Base-by-base conservation (phyloP, 2,797 vertebrate species). In the Poecilia gillii region DNA sequence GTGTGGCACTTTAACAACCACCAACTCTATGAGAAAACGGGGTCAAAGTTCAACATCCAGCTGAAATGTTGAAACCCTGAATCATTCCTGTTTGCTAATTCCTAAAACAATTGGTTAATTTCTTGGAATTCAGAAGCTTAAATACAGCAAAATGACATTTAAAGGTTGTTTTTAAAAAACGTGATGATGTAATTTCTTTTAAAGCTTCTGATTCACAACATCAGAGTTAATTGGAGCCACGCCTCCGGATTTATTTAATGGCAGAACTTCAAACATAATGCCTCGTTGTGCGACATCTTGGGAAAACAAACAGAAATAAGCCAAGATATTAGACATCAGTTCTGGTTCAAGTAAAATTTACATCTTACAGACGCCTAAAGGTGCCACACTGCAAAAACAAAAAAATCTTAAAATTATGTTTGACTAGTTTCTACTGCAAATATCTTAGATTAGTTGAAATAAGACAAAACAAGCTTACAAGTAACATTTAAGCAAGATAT, bases 1-100 rank as follows among this genome's bases (percentile, higher is more conserved):
- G 78, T 3, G 88, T 0, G 18, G 31, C 77, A 46, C 79, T 75
- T 81, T 80, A 88, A 86, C n/a, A 31, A 28, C 45, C 18, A 77
- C 47, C 73, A 75, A 79, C 3, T 81, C 80, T 78, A 87, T 41
- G 76, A 68, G 4, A 76, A 49, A 73, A 25, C 20, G 4, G 25
- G n/a, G 12, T 28, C 28, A 28, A 45, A 28, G 12, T 46, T 12
- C 36, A 16, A 71, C 4, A 71, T 28, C 6, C 25, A 46, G 3
- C 12, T 3, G 25, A 16, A 45, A 45, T 23, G 33, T 3, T 59
- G 23, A 39, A 39, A 43, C 4, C 23, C 6, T n/a, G 11, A 70
- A 70, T 41, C 36, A n/a, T 43, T 12, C 41, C 1, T 6, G 6
- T 43, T 12, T 5, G 9, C 36, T 25, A 25, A 68, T 23, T 68